Conservation (phyloP, 2,797 vertebrate genomes). For the Gila robusta region DNA sequence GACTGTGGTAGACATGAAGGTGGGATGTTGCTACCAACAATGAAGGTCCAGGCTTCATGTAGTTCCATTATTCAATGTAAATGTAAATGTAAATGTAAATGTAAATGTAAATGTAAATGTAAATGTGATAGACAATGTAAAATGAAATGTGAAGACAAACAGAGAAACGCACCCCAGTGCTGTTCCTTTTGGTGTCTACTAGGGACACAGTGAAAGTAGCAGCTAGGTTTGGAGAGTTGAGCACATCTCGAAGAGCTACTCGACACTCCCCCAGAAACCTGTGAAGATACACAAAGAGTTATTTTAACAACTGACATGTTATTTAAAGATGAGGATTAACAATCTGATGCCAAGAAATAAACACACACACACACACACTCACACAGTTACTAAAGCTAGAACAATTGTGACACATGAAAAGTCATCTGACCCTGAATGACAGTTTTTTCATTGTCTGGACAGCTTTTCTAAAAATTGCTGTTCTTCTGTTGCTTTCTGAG, state of each 20-base stretch:
- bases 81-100: not conserved
- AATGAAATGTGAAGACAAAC: not conserved
- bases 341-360: not conserved
- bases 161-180: slow-evolving; percentile 81
- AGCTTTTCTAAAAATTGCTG: slow-evolving; percentile 4
- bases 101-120: not conserved
- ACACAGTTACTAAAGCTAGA: not conserved
- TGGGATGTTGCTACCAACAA: not conserved
- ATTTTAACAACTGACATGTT: not conserved
- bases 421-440: slow-evolving; percentile 17
- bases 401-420: slow-evolving; percentile 1
- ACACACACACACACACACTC: not conserved
- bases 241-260: slow-evolving; percentile 85
- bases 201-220: slow-evolving; percentile 87
- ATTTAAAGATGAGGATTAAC: not conserved
- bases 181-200: slow-evolving; percentile 88
- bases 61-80: slow-evolving; percentile 1
- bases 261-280: slow-evolving; percentile 91
- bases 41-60: not conserved
- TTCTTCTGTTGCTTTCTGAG: slow-evolving; percentile 16
- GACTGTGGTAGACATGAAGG: not conserved
- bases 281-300: slow-evolving; percentile 14
- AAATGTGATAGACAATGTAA: not conserved
- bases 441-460: slow-evolving; percentile 15
- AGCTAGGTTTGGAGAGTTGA: slow-evolving; percentile 84